Base-by-base conservation (phyloP, 2,888 invertebrate species). In the Rosalia funebris region DNA sequence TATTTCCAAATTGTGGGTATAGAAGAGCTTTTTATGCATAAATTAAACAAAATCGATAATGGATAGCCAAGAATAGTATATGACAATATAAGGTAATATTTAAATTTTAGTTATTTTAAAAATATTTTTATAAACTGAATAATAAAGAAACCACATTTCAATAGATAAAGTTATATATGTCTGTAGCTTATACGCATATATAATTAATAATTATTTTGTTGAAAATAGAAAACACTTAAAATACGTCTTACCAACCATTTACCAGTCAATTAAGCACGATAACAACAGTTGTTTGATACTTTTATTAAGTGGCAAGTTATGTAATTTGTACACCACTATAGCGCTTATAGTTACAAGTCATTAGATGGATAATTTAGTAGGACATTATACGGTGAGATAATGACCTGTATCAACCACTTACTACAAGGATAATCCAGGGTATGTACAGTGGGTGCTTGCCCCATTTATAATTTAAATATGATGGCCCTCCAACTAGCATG, bases 301-400 rank as follows among this genome's bases (percentile, higher is more conserved):
- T 60, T 57, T 45, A 41, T 52, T 11, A 48, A 12, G 37, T 19
- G 46, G n/a, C 45, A 48, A 62, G 55, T 52, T 52, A 50, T 25
- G 52, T 58, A 65, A 67, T 67, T 63, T 63, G 60, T 62, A 60
- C 48, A 62, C 50, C 46, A 56, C 60, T 58, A 17, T 54, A 44
- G 41, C 52, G 60, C 64, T 64, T 52, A 60, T 57, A 64, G 63
- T 66, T 70, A 66, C 61, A 66, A 68, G 67, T 69, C 71, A 69
- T 72, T 72, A 72, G 61, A 56, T 63, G 62, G 70, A 71, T 72
- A 71, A 72, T 72, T 70, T 71, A 72, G 65, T 62, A 64, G 63
- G 65, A 60, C 71, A 70, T 71, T 65, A 68, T 66, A 69, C 62
- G 64, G 70, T 64, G 69, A 69, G 70, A 71, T 71, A 72, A 71